Evolutionary conservation across 1,140 invertebrate genomes (phyloP), one percentile per base, ranked within the genome.

Genomic region (Drosophila erecta): DNA sequence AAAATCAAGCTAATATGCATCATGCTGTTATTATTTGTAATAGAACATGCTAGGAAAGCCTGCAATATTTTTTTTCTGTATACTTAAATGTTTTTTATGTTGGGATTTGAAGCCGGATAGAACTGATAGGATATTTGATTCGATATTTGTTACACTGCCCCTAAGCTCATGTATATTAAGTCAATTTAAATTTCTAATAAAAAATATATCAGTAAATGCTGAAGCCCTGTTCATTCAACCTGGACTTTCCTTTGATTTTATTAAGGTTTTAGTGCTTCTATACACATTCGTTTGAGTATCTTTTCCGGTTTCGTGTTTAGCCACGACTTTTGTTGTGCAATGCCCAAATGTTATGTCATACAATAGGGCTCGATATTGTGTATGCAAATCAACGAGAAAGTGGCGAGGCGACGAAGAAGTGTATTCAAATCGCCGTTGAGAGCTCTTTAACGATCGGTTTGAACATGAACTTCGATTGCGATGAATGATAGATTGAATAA

Each of bases 371-470:
- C 27, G 11, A 27, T 70, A 37, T 62, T 40, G 49, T 55, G 35
- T 64, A 67, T 67, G 64, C 59, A 70, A 70, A 70, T 70, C 66
- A 56, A 20, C 24, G 50, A 56, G 66, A 70, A 70, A 70, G 66
- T 69, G 64, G 4, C 20, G 22, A 2, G 49, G 4, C 24, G 22
- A 2, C 33, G 41, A 65, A 69, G 61, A 69, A 67, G 33, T 70
- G 24, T 55, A 38, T 70, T 33, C 33, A 3, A 69, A n/a, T 47
- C 2, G 30, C 14, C 1, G 30, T 62, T 27, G n/a, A 17, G 20
- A 46, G 37, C 41, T 33, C 24, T 61, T 37, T 8, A 51, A 55
- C 40, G 33, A 53, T 38, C 30, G 41, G 4, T 14, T 40, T 64
- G 58, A 14, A 66, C 62, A 47, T 65, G 62, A 64, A 66, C 43